These are phyloP conservation scores for Tarsius wallacei DNA, from an alignment of 2,797 vertebrate species.

Conservation along the genomic window DNA sequence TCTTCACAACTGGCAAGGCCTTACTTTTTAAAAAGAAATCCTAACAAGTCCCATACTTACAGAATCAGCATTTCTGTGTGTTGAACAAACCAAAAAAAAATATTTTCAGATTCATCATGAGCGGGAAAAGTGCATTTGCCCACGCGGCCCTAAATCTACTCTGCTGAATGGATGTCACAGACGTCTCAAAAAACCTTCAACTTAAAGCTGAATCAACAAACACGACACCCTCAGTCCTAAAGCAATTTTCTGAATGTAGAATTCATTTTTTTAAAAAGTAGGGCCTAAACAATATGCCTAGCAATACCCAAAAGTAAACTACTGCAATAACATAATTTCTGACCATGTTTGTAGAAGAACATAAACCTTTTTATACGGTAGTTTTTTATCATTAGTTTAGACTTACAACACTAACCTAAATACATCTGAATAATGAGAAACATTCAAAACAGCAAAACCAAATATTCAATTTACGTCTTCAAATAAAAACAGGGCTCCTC, in stretches of 20 bases:
- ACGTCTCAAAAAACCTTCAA: neutral
- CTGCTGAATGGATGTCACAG: slow-evolving; percentile 56
- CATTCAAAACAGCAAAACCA: slow-evolving; percentile 18
- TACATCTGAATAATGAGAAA: slow-evolving; percentile 13
- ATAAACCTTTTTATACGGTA: neutral
- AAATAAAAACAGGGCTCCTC: slow-evolving; percentile 54
- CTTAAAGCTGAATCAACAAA: slow-evolving; percentile 47
- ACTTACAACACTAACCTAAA: slow-evolving; percentile 46
- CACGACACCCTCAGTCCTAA: neutral
- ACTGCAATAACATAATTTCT: neutral
- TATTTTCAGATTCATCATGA: slow-evolving; percentile 61
- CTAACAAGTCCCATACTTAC: slow-evolving; percentile 26
- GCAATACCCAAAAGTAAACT: slow-evolving; percentile 40
- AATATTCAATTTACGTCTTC: neutral
- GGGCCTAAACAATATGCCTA: neutral
- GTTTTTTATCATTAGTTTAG: neutral
- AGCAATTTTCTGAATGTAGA: slow-evolving; percentile 57
- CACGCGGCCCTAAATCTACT: slow-evolving; percentile 14
- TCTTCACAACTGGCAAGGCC: slow-evolving; percentile 42
- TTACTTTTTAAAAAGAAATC: slow-evolving; percentile 49
- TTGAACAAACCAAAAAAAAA: slow-evolving; percentile 31
- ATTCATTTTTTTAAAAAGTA: slow-evolving; percentile 20
- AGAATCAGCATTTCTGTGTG: slow-evolving; percentile 32
- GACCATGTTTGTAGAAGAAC: neutral
- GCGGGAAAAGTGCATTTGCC: slow-evolving; percentile 57